These are phyloP conservation scores for Melikaiella ostensackeni DNA, from an alignment of 2,888 invertebrate species.

Conservation along the genomic window DNA sequence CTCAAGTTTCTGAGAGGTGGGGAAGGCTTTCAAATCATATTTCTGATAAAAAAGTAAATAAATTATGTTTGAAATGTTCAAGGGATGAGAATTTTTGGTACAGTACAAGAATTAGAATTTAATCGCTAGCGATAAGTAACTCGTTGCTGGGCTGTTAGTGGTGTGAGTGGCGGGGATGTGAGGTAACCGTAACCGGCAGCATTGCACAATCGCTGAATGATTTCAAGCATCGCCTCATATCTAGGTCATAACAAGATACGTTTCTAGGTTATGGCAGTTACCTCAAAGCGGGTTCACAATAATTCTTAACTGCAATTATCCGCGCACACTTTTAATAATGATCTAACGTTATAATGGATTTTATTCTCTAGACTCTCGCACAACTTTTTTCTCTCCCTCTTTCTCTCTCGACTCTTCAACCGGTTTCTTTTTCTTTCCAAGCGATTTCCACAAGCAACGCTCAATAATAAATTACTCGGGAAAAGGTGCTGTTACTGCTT, in stretches of 20 bases:
- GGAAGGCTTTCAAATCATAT: neutral
- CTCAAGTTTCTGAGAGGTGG: no score
- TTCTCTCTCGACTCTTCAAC: conserved; percentile 30
- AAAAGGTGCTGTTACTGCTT: conserved; percentile 29
- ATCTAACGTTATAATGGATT: conserved; percentile 36
- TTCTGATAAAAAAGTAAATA: neutral
- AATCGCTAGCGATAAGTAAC: conserved; percentile 63
- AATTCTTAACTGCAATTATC: conserved; percentile 56
- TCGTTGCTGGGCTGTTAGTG: conserved; percentile 64
- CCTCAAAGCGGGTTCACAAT: conserved; percentile 72
- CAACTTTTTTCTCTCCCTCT: neutral
- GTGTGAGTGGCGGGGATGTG: conserved; percentile 69
- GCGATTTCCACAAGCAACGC: conserved; percentile 18
- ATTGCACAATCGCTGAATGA: conserved; percentile 78
- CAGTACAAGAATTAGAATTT: conserved; percentile 31
- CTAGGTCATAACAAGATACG: conserved; percentile 77
- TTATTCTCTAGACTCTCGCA: conserved; percentile 18
- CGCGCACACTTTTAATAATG: conserved; percentile 28
- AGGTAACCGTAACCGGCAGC: conserved; percentile 71
- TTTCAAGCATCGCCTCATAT: conserved; percentile 78
- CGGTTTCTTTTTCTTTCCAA: conserved; percentile 32
- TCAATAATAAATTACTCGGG: conserved; percentile 30
- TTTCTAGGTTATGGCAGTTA: conserved; percentile 77
- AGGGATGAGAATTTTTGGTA: conserved; percentile 13
- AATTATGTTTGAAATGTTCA: neutral